phyloP scores from a whole-genome alignment of 2,888 invertebrate genomes.

The Lapara coniferarum region DNA sequence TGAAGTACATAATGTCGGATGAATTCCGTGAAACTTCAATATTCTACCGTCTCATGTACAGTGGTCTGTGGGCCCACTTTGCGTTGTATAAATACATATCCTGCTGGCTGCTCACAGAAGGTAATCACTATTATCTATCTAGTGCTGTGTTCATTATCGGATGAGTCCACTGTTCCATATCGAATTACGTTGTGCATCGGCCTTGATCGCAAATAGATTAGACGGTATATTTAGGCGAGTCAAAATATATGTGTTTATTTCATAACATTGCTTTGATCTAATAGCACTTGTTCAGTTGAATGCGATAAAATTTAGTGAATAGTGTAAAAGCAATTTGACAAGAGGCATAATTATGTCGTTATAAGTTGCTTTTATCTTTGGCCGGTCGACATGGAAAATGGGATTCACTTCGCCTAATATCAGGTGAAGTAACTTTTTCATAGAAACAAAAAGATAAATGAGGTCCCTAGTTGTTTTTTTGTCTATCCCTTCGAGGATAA shows the following conservation, averaged over 20 bases:
- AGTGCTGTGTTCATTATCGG: background rate
- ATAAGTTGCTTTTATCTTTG: too few relatives aligned
- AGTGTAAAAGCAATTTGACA: too few relatives aligned
- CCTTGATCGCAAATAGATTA: slow-evolving; percentile 11
- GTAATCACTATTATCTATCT: slow-evolving; percentile 60
- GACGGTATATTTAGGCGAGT: background rate
- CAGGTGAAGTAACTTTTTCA: too few relatives aligned
- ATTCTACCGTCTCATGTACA: slow-evolving; percentile 84
- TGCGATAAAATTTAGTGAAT: too few relatives aligned
- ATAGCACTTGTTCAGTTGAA: too few relatives aligned
- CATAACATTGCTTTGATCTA: too few relatives aligned
- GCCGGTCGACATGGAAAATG: too few relatives aligned
- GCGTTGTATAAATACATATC: slow-evolving; percentile 96
- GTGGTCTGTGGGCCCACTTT: slow-evolving; percentile 93
- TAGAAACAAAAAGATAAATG: too few relatives aligned
- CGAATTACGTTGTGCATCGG: background rate
- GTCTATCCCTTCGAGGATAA: too few relatives aligned
- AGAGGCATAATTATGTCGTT: too few relatives aligned
- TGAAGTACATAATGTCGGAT: slow-evolving; percentile 88
- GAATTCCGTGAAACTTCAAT: slow-evolving; percentile 83
- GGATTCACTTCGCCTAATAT: too few relatives aligned
- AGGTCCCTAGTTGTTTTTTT: too few relatives aligned
- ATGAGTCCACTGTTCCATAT: background rate
- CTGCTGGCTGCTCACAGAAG: slow-evolving; percentile 96
- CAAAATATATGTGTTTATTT: background rate